These are phyloP conservation scores for Drosophila willistoni DNA, from an alignment of 1,140 invertebrate species.

Conservation along the genomic window DNA sequence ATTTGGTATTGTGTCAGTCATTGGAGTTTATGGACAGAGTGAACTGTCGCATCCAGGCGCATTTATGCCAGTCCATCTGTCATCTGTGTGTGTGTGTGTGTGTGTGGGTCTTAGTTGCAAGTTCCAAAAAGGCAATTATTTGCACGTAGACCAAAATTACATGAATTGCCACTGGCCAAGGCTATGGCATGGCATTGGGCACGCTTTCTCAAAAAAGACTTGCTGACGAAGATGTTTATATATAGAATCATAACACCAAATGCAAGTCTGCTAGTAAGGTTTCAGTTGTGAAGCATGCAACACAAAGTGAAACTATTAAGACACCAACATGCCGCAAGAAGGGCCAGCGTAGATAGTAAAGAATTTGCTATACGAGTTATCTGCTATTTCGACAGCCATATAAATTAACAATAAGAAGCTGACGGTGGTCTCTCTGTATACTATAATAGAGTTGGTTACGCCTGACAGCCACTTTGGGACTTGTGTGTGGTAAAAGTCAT, in stretches of 20 bases:
- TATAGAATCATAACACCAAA: conserved; percentile 64
- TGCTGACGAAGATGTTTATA: conserved; percentile 35
- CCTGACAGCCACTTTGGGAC: conserved; percentile 35
- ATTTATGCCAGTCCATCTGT: conserved; percentile 3
- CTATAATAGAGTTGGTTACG: conserved; percentile 30
- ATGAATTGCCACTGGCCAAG: conserved; percentile 30
- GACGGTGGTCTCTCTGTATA: neutral
- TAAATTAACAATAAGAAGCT: conserved; percentile 35
- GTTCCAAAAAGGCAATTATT: conserved; percentile 49
- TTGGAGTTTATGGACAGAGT: neutral
- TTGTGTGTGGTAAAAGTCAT: conserved; percentile 39
- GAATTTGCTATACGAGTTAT: neutral
- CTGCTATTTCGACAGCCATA: neutral
- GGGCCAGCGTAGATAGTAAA: conserved; percentile 14
- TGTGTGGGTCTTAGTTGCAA: conserved; percentile 3
- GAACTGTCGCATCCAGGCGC: conserved; percentile 3
- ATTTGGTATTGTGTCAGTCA: neutral
- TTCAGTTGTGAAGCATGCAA: conserved; percentile 41
- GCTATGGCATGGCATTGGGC: conserved; percentile 37
- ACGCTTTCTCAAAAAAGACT: conserved; percentile 58
- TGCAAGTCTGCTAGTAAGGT: conserved; percentile 54
- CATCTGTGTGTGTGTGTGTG: neutral
- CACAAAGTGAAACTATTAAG: conserved; percentile 52
- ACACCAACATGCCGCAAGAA: conserved; percentile 24
- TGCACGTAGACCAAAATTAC: conserved; percentile 61